Conservation (phyloP, 2,888 invertebrate genomes). For the Odontothrips loti region DNA sequence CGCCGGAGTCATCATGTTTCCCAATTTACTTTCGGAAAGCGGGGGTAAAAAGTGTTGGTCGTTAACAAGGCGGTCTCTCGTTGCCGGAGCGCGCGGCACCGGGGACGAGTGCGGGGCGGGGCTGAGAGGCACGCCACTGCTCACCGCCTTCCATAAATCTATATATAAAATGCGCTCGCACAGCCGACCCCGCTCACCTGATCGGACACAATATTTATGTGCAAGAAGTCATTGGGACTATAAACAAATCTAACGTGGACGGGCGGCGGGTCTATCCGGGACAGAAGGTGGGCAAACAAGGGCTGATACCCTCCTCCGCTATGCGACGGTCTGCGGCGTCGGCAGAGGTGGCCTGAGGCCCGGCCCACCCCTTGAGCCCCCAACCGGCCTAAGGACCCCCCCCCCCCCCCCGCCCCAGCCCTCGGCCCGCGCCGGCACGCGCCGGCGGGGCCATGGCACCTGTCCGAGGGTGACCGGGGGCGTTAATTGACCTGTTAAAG, state of each 20-base stretch:
- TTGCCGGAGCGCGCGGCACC: neutral
- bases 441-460: neutral
- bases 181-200: neutral
- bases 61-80: neutral
- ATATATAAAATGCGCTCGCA: constrained; percentile 25
- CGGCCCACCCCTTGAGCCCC: neutral
- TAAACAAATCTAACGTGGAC: constrained; percentile 2
- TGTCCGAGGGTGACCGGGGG: neutral
- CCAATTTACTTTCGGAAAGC: no score
- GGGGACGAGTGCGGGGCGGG: no score
- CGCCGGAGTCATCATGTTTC: no score
- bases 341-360: neutral
- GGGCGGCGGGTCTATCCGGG: neutral
- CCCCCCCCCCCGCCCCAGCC: neutral
- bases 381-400: neutral
- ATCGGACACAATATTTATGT: constrained; percentile 4
- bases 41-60: neutral
- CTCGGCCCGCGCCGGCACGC: neutral
- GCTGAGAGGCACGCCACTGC: neutral
- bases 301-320: neutral
- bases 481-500: constrained; percentile 25
- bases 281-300: neutral
- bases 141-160: constrained; percentile 1
- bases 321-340: neutral
- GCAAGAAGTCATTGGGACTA: constrained; percentile 6